Base-by-base conservation (phyloP, 2,797 vertebrate genomes). In the Notolabrus celidotus region DNA sequence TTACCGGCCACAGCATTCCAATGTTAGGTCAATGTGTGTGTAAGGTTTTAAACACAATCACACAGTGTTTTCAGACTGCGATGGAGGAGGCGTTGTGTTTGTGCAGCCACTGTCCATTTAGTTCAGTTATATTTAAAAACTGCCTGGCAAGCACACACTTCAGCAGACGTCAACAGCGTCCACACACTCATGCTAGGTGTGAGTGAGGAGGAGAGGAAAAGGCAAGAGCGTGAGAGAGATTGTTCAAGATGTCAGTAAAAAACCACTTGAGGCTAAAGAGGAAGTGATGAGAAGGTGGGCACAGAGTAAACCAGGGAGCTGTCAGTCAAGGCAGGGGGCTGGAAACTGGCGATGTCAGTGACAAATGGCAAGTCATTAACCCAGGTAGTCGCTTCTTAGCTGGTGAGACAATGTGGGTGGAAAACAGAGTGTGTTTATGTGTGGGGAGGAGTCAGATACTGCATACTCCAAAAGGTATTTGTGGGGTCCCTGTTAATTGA, bases 351-450 rank as follows among this genome's bases (percentile, higher is more conserved):
- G 51, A 86, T 91, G 92, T 91, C 91, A 89, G 86, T 92, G 92
- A 93, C 91, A 94, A 93, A 94, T 91, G 89, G 91, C 87, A 81
- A 88, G 86, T 91, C 89, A 93, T 93, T 92, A 94, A 94, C 91
- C 89, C 89, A 82, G 87, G 86, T 80, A 82, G 87, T 83, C 49
- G 76, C 88, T 86, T 79, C 82, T 62, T 63, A 46, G 74, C 83
- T 47, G 81, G 61, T 19, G 71, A 70, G 67, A 69, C 38, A 53
- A 61, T 67, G 76, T 72, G 74, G 67, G 67, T 66, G 77, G 67
- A 77, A 77, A 61, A 47, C 10, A 31, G 20, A 71, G 42, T 54
- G 67, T 17, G 29, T 42, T 58, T 62, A 45, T 47, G 52, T 14
- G 49, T 47, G 62, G 15, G 10, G 15, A 31, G 47, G 29, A 45